Percentiles rank a stretch among this genome's conserved stretches.
These are phyloP conservation scores for Drosophila recens DNA, from an alignment of 2,888 invertebrate species.

Conservation along the genomic window DNA sequence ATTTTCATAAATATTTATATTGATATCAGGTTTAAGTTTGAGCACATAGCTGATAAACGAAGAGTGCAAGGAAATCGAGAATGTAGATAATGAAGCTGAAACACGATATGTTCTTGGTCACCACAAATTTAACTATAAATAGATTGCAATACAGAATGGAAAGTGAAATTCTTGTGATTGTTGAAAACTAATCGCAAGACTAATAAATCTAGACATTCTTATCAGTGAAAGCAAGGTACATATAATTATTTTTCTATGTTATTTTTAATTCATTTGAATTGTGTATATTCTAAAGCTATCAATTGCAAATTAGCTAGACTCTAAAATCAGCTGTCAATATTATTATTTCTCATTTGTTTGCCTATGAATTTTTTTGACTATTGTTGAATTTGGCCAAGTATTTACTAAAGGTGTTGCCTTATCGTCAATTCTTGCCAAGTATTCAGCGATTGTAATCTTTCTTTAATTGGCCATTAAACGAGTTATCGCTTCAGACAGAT, in stretches of 20 bases:
- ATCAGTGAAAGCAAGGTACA: not conserved
- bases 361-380: slow-evolving; percentile 4
- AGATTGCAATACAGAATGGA: slow-evolving; percentile 1
- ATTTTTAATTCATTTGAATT: not conserved
- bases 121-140: slow-evolving; percentile 4
- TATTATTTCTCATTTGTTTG: slow-evolving; percentile 33
- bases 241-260: not conserved
- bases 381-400: not conserved
- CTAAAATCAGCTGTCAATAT: slow-evolving; percentile 37
- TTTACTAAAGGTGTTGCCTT: slow-evolving; percentile 42
- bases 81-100: slow-evolving; percentile 21
- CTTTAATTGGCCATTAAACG: slow-evolving; percentile 55
- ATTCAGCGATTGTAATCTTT: slow-evolving; percentile 38
- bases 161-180: not conserved
- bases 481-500: slow-evolving; percentile 39
- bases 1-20: slow-evolving; percentile 39
- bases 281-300: not conserved
- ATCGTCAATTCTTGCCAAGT: slow-evolving; percentile 28
- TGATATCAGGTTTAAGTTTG: not conserved
- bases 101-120: slow-evolving; percentile 11
- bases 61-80: slow-evolving; percentile 22
- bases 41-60: slow-evolving; percentile 6
- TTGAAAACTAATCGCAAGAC: not conserved
- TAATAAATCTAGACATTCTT: not conserved
- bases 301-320: slow-evolving; percentile 34